These are phyloP conservation scores for Microchrysa polita DNA, from an alignment of 2,888 invertebrate genomes.

Conservation along the genomic window DNA sequence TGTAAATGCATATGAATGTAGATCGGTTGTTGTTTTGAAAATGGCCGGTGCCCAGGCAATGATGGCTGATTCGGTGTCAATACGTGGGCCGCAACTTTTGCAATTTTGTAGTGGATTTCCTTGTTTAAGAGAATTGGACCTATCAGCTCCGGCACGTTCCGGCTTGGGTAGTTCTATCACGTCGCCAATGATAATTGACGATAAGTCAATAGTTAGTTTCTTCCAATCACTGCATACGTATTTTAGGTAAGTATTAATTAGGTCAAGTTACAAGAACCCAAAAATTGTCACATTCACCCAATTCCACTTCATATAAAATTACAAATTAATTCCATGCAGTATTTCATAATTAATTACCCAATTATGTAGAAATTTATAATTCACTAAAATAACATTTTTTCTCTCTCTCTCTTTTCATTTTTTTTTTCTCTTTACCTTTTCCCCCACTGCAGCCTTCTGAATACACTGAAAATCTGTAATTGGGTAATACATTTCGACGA, in stretches of 20 bases:
- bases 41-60: constrained; percentile 66
- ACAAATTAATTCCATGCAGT: no score
- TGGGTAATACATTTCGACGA: constrained; percentile 59
- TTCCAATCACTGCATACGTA: constrained; percentile 64
- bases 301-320: no score
- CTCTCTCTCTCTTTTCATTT: not conserved
- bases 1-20: constrained; percentile 60
- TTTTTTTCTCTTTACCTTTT: constrained; percentile 16
- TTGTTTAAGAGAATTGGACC: constrained; percentile 65
- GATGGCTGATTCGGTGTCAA: constrained; percentile 64
- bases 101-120: constrained; percentile 66
- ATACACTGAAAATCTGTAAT: constrained; percentile 58
- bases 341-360: no score
- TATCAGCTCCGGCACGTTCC: constrained; percentile 65
- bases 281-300: no score
- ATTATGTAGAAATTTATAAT: no score
- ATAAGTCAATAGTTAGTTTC: constrained; percentile 65
- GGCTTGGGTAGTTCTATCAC: constrained; percentile 60
- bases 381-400: no score
- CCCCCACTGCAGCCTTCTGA: constrained; percentile 53
- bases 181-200: constrained; percentile 64
- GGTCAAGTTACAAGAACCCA: no score
- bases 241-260: constrained; percentile 61
- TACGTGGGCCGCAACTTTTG: constrained; percentile 65
- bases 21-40: constrained; percentile 65